Evolutionary conservation across 2,113 vertebrate species (phyloP).

Genomic region (Synchiropus splendidus): DNA sequence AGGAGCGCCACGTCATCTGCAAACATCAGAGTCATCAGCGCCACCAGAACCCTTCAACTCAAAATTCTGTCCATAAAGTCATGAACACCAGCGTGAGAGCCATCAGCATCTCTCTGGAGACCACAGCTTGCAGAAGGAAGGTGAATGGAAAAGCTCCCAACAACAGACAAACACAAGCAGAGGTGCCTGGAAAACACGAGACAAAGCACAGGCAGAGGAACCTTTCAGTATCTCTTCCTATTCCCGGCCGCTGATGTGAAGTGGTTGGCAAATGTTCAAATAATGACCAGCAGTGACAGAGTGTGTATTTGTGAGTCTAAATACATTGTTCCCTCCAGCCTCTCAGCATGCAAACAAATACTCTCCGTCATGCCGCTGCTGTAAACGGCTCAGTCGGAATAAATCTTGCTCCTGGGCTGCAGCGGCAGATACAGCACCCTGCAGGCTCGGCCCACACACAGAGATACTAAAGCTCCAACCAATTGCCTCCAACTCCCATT

Average conservation of each 20-base stretch:
- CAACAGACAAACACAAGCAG: neutral
- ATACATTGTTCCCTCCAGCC: slow-evolving; percentile 22
- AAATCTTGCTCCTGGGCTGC: slow-evolving; percentile 25
- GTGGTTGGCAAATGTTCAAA: slow-evolving; percentile 25
- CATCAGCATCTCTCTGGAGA: no score
- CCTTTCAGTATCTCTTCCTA: neutral
- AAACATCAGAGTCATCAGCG: no score
- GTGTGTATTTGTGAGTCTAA: slow-evolving; percentile 15
- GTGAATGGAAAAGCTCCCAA: neutral
- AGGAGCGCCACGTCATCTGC: no score
- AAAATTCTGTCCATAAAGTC: neutral
- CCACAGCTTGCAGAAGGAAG: neutral
- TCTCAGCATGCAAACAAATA: slow-evolving; percentile 24
- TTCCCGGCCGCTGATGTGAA: slow-evolving; percentile 9
- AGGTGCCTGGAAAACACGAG: slow-evolving; percentile 7
- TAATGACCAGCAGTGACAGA: slow-evolving; percentile 24
- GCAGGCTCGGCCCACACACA: slow-evolving; percentile 20
- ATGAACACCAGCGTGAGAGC: no score
- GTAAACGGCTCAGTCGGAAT: slow-evolving; percentile 35
- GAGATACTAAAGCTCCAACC: slow-evolving; percentile 2
- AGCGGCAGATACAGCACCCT: slow-evolving; percentile 24
- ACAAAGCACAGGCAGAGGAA: slow-evolving; percentile 7
- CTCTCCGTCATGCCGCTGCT: slow-evolving; percentile 6
- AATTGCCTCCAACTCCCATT: slow-evolving; percentile 10
- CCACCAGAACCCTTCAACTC: neutral